These are phyloP conservation scores for Andrena flavipes DNA, from an alignment of 2,888 invertebrate genomes.

Conservation along the genomic window DNA sequence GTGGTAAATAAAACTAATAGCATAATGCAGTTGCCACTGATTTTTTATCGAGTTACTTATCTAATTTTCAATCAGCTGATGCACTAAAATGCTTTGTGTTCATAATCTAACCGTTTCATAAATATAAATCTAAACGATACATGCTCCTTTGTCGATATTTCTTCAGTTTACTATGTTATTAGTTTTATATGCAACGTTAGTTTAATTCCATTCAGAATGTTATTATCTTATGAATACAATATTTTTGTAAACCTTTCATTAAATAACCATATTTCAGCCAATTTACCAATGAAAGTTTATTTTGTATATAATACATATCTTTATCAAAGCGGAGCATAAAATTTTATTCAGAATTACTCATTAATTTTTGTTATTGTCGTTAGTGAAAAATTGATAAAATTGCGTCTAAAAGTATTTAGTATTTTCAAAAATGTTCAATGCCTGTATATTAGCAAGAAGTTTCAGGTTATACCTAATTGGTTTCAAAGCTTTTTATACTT, in stretches of 20 bases:
- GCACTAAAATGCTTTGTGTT: background rate
- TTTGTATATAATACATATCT: background rate
- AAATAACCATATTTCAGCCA: background rate
- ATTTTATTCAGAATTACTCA: background rate
- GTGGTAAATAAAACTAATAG: background rate
- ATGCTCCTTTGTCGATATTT: background rate
- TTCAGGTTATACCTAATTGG: background rate
- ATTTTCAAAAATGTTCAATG: background rate
- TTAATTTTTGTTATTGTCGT: background rate
- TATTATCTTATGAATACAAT: background rate
- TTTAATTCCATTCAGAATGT: background rate
- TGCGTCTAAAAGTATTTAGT: no score
- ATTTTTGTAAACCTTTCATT: background rate
- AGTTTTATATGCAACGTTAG: background rate
- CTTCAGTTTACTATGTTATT: background rate
- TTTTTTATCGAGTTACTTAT: background rate
- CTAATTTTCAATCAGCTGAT: background rate
- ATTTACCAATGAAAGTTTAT: background rate
- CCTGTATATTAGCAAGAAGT: background rate
- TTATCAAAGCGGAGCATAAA: background rate
- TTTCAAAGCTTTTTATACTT: background rate
- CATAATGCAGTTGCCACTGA: background rate
- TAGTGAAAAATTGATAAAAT: background rate
- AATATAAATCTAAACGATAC: background rate
- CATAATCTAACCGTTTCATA: background rate